Evolutionary conservation across 2,888 invertebrate species (phyloP).

Genomic region (Drosophila phalerata): DNA sequence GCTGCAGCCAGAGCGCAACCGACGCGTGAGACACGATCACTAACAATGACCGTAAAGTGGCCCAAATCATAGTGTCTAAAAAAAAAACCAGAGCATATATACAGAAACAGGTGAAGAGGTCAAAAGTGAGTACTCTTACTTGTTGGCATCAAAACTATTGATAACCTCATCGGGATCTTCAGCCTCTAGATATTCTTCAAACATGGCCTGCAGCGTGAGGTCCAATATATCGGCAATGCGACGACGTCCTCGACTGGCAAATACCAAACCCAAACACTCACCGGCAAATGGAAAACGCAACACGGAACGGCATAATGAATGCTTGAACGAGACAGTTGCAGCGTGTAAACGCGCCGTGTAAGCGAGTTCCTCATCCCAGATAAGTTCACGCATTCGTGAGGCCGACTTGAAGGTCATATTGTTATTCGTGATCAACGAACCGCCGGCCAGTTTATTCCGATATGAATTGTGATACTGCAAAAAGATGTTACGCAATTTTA

Average conservation of each 20-base stretch:
- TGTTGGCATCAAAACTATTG: not conserved
- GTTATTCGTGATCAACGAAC: conserved; percentile 11
- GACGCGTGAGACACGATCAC: conserved; percentile 66
- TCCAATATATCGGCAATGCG: conserved; percentile 8
- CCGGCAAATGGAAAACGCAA: conserved; percentile 48
- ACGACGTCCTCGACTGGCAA: not conserved
- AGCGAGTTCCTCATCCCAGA: conserved; percentile 57
- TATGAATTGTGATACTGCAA: conserved; percentile 27
- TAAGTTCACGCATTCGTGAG: conserved; percentile 42
- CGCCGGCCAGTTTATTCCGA: conserved; percentile 44
- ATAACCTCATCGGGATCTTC: conserved; percentile 23
- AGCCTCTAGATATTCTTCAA: conserved; percentile 19
- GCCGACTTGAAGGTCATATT: conserved; percentile 41
- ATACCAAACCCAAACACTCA: conserved; percentile 39
- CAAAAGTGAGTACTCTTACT: conserved; percentile 30
- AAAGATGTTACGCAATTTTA: not conserved
- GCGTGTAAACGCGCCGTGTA: conserved; percentile 53
- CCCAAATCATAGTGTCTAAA: conserved; percentile 20
- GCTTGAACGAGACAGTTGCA: conserved; percentile 41
- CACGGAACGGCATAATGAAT: conserved; percentile 40
- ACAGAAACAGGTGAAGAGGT: too few relatives aligned
- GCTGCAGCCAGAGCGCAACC: conserved; percentile 55
- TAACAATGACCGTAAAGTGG: conserved; percentile 50
- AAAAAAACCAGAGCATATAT: too few relatives aligned
- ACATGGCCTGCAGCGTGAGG: conserved; percentile 34